Percentiles rank a stretch among this genome's conserved stretches.
These are phyloP conservation scores for Monodelphis domestica DNA, from an alignment of 2,797 vertebrate species.

Conservation along the genomic window DNA sequence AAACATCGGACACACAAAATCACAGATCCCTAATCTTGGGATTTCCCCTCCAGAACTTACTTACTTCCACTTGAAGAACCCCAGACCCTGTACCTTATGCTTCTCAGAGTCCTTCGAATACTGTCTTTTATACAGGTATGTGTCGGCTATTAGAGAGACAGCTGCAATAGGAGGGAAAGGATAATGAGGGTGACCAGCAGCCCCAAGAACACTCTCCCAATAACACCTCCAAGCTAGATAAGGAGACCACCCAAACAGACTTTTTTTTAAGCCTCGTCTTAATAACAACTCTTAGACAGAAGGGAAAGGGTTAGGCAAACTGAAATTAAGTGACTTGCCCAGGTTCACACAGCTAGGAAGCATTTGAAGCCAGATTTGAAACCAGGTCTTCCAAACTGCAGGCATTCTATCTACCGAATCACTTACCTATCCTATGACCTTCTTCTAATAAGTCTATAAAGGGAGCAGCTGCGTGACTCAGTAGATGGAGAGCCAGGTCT, in stretches of 20 bases:
- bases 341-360: no score
- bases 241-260: not conserved
- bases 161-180: not conserved
- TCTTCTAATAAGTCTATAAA: not conserved
- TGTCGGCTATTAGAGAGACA: not conserved
- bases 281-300: no score
- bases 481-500: no score
- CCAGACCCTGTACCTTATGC: not conserved
- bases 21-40: not conserved
- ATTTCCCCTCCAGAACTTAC: not conserved
- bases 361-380: no score
- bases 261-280: no score
- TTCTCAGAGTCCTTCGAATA: accelerated
- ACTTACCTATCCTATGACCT: no score
- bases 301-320: no score
- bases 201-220: not conserved
- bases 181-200: not conserved
- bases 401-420: no score
- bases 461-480: no score
- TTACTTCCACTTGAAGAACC: not conserved
- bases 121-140: not conserved
- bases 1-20: not conserved
- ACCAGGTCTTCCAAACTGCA: no score
- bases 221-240: not conserved
- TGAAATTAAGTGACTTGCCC: no score